Conservation (phyloP, 2,888 invertebrate species). For the Ellobium chinense region DNA sequence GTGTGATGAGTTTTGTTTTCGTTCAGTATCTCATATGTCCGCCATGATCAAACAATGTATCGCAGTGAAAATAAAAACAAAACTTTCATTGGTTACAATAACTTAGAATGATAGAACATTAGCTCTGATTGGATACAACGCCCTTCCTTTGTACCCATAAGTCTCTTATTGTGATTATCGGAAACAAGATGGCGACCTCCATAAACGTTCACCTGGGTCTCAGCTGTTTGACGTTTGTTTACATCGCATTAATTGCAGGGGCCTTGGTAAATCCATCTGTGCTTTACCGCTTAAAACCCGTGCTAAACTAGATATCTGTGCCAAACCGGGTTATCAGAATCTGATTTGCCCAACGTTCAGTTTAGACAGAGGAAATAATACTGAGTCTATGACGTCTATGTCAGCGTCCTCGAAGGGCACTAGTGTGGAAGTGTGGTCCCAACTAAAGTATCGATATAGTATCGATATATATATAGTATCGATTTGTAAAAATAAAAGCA, state of each 20-base stretch:
- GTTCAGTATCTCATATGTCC: conserved; percentile 10
- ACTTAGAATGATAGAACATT: background rate
- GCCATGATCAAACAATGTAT: conserved; percentile 40
- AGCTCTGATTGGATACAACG: background rate
- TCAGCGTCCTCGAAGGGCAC: no score
- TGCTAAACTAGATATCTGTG: no score
- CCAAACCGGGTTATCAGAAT: no score
- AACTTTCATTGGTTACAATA: conserved; percentile 30
- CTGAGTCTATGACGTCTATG: no score
- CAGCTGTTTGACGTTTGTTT: conserved; percentile 32
- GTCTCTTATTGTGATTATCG: background rate
- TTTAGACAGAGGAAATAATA: no score
- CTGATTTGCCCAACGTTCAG: no score
- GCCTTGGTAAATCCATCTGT: conserved; percentile 16
- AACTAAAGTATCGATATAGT: no score
- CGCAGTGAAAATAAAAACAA: background rate
- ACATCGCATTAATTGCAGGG: conserved; percentile 14
- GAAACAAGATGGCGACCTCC: conserved; percentile 51
- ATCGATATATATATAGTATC: no score
- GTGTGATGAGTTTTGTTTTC: background rate
- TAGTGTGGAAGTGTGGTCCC: no score
- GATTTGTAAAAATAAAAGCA: no score
- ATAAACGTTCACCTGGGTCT: conserved; percentile 9
- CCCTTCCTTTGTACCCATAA: background rate
- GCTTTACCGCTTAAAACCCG: no score